A percentile compares a stretch with the other conserved stretches of the same genome.
These are phyloP conservation scores for Trissolcus brochymenae DNA, from an alignment of 2,888 invertebrate species.

Conservation along the genomic window DNA sequence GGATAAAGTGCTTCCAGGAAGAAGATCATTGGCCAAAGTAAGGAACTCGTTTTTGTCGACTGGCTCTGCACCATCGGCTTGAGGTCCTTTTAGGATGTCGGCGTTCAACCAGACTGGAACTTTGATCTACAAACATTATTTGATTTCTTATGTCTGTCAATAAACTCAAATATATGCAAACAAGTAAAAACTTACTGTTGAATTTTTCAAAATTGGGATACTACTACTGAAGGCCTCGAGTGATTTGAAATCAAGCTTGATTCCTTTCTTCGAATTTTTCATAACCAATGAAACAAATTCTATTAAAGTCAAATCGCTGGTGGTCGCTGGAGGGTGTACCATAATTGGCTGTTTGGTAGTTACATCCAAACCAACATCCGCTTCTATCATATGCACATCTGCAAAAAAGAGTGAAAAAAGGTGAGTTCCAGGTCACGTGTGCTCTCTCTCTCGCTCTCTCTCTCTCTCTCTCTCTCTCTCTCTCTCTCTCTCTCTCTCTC, in stretches of 20 bases:
- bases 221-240: conserved; percentile 84
- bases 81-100: conserved; percentile 88
- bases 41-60: conserved; percentile 84
- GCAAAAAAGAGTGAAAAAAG: conserved; percentile 27
- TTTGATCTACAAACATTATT: conserved; percentile 77
- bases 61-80: conserved; percentile 75
- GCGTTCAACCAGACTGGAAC: conserved; percentile 93
- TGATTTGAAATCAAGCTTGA: conserved; percentile 92
- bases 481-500: no score
- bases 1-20: conserved; percentile 84
- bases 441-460: no score
- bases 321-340: conserved; percentile 87
- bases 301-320: conserved; percentile 86
- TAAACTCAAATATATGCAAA: no score
- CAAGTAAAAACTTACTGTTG: no score
- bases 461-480: no score
- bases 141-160: no score
- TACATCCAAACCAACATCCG: conserved; percentile 85
- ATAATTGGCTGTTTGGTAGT: conserved; percentile 83
- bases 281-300: conserved; percentile 82
- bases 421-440: conserved; percentile 52
- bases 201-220: conserved; percentile 75
- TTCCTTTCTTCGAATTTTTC: conserved; percentile 80
- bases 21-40: conserved; percentile 77
- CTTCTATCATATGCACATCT: conserved; percentile 87